A percentile compares a stretch with the other conserved stretches of the same genome.
Evolutionary conservation across 2,797 vertebrate species (phyloP).

Genomic region (Typhlichthys eigenmanni): DNA sequence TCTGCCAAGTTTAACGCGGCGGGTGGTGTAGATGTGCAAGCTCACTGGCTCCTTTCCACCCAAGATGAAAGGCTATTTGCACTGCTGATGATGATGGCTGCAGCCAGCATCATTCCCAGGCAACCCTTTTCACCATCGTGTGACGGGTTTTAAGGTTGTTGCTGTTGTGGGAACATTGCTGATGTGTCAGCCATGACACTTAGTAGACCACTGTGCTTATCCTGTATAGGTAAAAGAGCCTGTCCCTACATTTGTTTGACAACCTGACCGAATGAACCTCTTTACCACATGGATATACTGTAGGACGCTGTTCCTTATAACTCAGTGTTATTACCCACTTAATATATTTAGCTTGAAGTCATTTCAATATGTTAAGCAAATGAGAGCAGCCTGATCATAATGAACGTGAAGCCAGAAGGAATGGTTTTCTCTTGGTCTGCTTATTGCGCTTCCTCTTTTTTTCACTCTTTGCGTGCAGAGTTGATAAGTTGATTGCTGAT

Average conservation of each 20-base stretch:
- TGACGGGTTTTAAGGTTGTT: conserved; percentile 72
- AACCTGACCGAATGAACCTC: conserved; percentile 44
- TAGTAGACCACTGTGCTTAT: conserved; percentile 73
- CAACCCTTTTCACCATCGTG: conserved; percentile 60
- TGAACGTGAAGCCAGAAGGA: conserved; percentile 49
- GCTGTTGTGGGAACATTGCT: conserved; percentile 54
- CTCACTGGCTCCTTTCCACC: conserved; percentile 73
- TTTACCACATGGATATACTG: conserved; percentile 40
- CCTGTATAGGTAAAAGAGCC: conserved; percentile 56
- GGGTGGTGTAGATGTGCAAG: conserved; percentile 59
- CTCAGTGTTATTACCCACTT: conserved; percentile 46
- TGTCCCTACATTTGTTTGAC: conserved; percentile 53
- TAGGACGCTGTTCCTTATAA: conserved; percentile 52
- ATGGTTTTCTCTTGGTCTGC: conserved; percentile 38
- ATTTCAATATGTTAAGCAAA: conserved; percentile 55
- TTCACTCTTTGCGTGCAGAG: conserved; percentile 58
- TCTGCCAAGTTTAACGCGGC: conserved; percentile 69
- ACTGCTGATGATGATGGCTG: conserved; percentile 64
- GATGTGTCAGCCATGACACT: conserved; percentile 71
- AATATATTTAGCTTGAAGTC: conserved; percentile 36
- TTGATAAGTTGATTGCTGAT: conserved; percentile 82
- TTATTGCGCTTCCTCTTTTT: conserved; percentile 48
- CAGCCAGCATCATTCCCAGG: conserved; percentile 61
- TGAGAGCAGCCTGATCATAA: conserved; percentile 47
- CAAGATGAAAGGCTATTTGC: conserved; percentile 80